Evolutionary conservation across 2,888 invertebrate genomes (phyloP).

Genomic region (Trilocha varians): DNA sequence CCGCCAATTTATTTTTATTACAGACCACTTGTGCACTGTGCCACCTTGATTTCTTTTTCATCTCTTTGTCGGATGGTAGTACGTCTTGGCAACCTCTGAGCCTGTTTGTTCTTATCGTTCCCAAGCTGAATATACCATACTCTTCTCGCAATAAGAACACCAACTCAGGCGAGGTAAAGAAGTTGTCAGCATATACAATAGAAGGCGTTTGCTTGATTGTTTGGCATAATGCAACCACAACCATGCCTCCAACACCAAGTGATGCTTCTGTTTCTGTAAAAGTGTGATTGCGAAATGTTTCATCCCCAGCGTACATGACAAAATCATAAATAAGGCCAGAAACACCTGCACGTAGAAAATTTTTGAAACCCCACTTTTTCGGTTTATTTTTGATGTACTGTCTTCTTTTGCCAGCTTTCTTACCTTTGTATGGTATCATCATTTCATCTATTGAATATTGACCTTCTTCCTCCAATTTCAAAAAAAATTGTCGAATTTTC

Average conservation of each 20-base stretch:
- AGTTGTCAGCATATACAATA: slow-evolving; percentile 1
- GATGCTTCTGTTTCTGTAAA: slow-evolving; percentile 10
- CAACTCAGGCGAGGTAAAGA: slow-evolving; percentile 3
- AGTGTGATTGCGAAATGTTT: slow-evolving; percentile 7
- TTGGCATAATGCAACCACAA: slow-evolving; percentile 12
- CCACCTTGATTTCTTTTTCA: background rate
- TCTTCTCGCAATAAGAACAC: slow-evolving; percentile 2
- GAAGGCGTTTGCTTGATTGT: slow-evolving; percentile 10
- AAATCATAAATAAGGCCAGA: slow-evolving; percentile 35
- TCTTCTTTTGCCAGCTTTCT: slow-evolving; percentile 22
- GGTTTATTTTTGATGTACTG: slow-evolving; percentile 35
- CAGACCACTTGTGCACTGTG: background rate
- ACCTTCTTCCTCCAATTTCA: slow-evolving; percentile 16
- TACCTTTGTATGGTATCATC: slow-evolving; percentile 34
- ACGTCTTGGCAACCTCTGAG: background rate
- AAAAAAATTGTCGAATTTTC: slow-evolving; percentile 18
- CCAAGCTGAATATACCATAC: slow-evolving; percentile 18
- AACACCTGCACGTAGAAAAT: slow-evolving; percentile 27
- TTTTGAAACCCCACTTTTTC: slow-evolving; percentile 34
- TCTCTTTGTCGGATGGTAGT: background rate
- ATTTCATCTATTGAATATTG: slow-evolving; percentile 28
- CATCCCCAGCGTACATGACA: slow-evolving; percentile 9
- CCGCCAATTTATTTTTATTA: too few relatives aligned
- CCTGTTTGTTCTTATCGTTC: background rate
- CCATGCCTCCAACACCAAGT: slow-evolving; percentile 13